Conservation (phyloP, 2,888 invertebrate species). For the Lasioglossum zephyrum region DNA sequence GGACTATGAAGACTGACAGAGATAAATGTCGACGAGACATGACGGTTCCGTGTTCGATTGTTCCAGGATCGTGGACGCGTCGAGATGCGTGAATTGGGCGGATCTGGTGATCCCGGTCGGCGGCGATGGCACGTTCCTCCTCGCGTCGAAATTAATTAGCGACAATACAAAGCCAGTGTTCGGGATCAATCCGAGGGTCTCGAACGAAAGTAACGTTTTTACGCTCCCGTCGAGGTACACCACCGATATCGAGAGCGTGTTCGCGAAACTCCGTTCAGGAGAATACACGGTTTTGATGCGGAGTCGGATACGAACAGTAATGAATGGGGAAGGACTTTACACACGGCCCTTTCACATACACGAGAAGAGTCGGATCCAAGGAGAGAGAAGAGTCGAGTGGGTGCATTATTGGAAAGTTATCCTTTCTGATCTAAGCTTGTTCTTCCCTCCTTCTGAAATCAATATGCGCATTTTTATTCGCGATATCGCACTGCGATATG, state of each 20-base stretch:
- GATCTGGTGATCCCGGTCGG: slow-evolving; percentile 94
- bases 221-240: slow-evolving; percentile 41
- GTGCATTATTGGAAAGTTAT: slow-evolving; percentile 38
- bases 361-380: slow-evolving; percentile 56
- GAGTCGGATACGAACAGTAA: slow-evolving; percentile 64
- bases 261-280: slow-evolving; percentile 53
- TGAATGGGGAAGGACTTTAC: slow-evolving; percentile 62
- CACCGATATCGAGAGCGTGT: slow-evolving; percentile 51
- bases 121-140: slow-evolving; percentile 97
- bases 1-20: neutral
- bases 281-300: slow-evolving; percentile 60
- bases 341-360: slow-evolving; percentile 55
- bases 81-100: slow-evolving; percentile 92
- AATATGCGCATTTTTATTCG: slow-evolving; percentile 46
- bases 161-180: slow-evolving; percentile 59
- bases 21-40: neutral
- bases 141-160: slow-evolving; percentile 89
- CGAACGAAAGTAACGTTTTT: slow-evolving; percentile 10
- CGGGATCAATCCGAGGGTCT: slow-evolving; percentile 54
- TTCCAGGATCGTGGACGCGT: slow-evolving; percentile 86
- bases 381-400: slow-evolving; percentile 56
- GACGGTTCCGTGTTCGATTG: neutral
- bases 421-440: slow-evolving; percentile 34
- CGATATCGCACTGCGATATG: neutral
- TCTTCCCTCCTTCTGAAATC: slow-evolving; percentile 26